Conservation (phyloP, 2,888 invertebrate genomes). For the Pherbina coryleti region DNA sequence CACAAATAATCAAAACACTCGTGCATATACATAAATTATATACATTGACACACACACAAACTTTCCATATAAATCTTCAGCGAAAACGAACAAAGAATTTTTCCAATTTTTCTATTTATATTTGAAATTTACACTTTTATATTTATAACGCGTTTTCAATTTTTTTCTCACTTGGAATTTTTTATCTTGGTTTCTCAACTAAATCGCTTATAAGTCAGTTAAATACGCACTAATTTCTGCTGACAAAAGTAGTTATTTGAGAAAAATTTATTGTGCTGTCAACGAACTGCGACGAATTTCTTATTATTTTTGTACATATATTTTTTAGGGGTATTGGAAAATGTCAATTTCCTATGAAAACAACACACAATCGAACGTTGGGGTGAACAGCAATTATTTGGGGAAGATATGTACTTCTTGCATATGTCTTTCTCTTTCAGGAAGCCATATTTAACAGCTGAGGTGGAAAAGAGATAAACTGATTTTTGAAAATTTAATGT, state of each 20-base stretch:
- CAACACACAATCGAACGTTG: neutral
- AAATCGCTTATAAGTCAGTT: neutral
- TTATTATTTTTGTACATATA: conserved; percentile 18
- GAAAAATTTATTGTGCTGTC: conserved; percentile 3
- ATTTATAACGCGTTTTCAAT: neutral
- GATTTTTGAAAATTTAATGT: too few species aligned
- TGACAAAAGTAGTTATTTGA: conserved; percentile 2
- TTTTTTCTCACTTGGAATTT: neutral
- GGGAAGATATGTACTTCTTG: neutral
- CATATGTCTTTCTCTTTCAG: too few species aligned
- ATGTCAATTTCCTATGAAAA: conserved; percentile 4
- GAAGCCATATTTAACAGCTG: too few species aligned
- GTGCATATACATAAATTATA: neutral
- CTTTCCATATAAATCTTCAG: neutral
- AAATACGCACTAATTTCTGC: conserved; percentile 21
- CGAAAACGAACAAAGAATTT: conserved; percentile 21
- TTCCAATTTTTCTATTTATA: conserved; percentile 18
- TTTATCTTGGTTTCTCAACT: neutral
- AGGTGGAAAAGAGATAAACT: too few species aligned
- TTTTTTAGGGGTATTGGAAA: conserved; percentile 3
- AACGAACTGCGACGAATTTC: conserved; percentile 21
- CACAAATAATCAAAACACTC: neutral
- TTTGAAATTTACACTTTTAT: conserved; percentile 12
- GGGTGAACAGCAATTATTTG: neutral
- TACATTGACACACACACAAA: neutral